Percentiles rank a stretch among this genome's conserved stretches.
Conservation (phyloP, 2,888 invertebrate genomes). For the Melanophora roralis region DNA sequence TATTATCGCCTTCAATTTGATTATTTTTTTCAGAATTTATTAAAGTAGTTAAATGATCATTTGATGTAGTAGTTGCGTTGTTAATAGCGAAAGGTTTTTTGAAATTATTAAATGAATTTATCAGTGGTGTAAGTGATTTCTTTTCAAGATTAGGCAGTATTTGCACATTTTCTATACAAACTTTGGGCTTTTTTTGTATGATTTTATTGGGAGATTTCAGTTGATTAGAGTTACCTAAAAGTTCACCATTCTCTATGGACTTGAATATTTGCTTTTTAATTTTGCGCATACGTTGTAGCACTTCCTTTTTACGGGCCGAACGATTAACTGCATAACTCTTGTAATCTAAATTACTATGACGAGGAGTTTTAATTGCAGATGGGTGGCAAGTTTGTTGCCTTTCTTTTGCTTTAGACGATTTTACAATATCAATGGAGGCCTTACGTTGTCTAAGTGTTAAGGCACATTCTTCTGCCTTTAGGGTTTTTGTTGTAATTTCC, state of each 20-base stretch:
- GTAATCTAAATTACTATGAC: constrained; percentile 53
- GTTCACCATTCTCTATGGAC: constrained; percentile 23
- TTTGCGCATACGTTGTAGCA: constrained; percentile 57
- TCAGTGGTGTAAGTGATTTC: background rate
- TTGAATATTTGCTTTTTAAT: constrained; percentile 66
- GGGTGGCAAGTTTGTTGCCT: background rate
- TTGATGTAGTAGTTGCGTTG: background rate
- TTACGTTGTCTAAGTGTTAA: constrained; percentile 2
- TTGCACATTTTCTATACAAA: constrained; percentile 38
- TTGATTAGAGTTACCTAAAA: background rate
- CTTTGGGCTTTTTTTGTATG: background rate
- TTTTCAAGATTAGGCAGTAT: constrained; percentile 8
- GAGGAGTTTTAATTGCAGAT: background rate
- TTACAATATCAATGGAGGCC: constrained; percentile 29
- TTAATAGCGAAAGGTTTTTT: background rate
- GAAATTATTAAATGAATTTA: constrained; percentile 2
- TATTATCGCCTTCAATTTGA: background rate
- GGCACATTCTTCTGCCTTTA: background rate
- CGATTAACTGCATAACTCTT: constrained; percentile 65
- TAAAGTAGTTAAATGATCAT: background rate
- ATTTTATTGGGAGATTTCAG: background rate
- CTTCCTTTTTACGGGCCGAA: constrained; percentile 58
- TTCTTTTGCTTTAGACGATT: background rate
- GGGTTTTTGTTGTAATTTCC: background rate
- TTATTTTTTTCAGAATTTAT: background rate